Base-by-base conservation (phyloP, 2,113 vertebrate genomes). In the Galeopterus variegatus region DNA sequence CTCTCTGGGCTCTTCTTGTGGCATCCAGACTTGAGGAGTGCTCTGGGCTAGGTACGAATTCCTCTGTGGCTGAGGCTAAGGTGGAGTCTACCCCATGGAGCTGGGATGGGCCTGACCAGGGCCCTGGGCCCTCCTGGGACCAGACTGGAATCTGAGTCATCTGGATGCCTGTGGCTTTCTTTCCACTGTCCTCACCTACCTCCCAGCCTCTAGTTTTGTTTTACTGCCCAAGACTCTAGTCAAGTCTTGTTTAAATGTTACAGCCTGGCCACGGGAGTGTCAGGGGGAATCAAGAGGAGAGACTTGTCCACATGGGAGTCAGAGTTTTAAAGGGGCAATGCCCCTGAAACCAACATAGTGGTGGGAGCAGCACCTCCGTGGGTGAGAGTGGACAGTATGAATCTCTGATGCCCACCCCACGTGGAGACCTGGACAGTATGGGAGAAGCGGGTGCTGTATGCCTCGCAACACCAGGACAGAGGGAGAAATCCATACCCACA, bases 241-340 rank as follows among this genome's bases (percentile, higher is more conserved):
- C 60, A 82, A 64, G 41, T 77, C 88, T 77, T 90, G 5, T 28
- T 82, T 72, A 92, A 76, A 88, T 80, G 48, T 48, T 56, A 79
- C 6, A 45, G 33, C 80, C 72, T 58, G 26, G 11, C 58, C 70
- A 64, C 41, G 6, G 52, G 76, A 54, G 17, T 33, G 18, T 70
- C 77, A 41, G 9, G n/a, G 28, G 50, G 45, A 88, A 73, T 26
- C 21, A 13, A 64, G 28, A 21, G 41, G 36, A 79, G 36, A 87
- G 14, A 15, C 41, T n/a, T 58, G 19, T 36, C 41, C 94, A 83
- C 64, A 26, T 5, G 4, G 3, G 72, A 65, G 62, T 77, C 62
- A 19, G 65, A 77, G 50, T 62, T 50, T 79, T 60, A 83, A 72
- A 80, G 6, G 19, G 50, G 52, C 62, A 18, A 21, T 11, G 5